A percentile compares a stretch with the other conserved stretches of the same genome.
phyloP scores from a whole-genome alignment of 2,888 invertebrate species.

The Hydriomena furcata region DNA sequence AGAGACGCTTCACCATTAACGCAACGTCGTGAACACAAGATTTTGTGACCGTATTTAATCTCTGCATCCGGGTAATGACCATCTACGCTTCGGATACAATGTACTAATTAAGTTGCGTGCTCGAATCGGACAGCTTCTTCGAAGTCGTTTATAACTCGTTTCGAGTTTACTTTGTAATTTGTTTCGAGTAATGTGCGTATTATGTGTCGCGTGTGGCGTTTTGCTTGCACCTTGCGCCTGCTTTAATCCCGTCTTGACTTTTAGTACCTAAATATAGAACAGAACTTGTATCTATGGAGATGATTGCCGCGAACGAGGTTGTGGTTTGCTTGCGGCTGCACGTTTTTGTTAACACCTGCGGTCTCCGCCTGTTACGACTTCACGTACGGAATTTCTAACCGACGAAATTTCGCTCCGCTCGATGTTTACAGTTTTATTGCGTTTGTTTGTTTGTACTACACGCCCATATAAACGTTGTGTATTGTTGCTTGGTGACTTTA shows the following conservation, averaged over 20 bases:
- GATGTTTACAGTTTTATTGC: constrained; percentile 36
- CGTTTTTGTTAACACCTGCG: constrained; percentile 71
- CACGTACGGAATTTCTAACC: constrained; percentile 39
- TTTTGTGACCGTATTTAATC: constrained; percentile 62
- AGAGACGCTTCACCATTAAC: constrained; percentile 59
- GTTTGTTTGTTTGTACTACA: constrained; percentile 37
- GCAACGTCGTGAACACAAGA: constrained; percentile 58
- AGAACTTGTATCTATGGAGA: constrained; percentile 50
- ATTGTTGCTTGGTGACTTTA: constrained; percentile 42
- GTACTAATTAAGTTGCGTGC: constrained; percentile 52
- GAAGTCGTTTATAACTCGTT: constrained; percentile 41
- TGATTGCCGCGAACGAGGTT: constrained; percentile 66
- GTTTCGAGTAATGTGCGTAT: constrained; percentile 48
- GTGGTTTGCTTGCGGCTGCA: constrained; percentile 59
- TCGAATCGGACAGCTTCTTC: constrained; percentile 44
- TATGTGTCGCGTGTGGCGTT: constrained; percentile 54
- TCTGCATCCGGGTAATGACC: constrained; percentile 49
- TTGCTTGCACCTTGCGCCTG: constrained; percentile 61
- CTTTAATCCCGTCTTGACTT: constrained; percentile 60
- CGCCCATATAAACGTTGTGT: constrained; percentile 37
- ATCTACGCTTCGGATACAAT: constrained; percentile 50
- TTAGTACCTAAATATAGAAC: constrained; percentile 74
- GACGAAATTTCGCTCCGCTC: constrained; percentile 27
- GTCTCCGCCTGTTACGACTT: constrained; percentile 58
- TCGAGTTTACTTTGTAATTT: constrained; percentile 46